phyloP scores from a whole-genome alignment of 2,113 vertebrate genomes.

The Zosterops pallidus region DNA sequence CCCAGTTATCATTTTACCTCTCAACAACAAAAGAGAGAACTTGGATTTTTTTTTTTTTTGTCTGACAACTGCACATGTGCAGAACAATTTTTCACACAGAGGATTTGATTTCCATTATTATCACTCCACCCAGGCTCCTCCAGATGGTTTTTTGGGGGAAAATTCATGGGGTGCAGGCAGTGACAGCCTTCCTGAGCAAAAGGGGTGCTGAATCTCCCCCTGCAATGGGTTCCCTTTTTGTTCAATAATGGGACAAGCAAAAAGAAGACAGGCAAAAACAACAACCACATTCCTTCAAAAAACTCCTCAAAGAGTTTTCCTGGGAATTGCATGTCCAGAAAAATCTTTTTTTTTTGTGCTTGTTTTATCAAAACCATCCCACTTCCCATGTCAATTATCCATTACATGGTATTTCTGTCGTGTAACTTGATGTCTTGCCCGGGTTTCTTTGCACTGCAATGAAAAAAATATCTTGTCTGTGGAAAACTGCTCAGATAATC shows the following conservation, averaged over 20 bases:
- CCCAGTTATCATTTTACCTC: neutral
- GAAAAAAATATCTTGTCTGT: neutral
- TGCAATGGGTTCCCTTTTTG: neutral
- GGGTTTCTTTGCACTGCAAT: neutral
- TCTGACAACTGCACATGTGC: neutral
- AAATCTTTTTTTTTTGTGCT: conserved; percentile 2
- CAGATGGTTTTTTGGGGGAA: neutral
- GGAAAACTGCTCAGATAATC: neutral
- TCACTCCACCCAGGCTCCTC: neutral
- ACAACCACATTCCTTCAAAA: neutral
- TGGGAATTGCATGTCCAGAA: neutral
- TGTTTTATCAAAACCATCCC: conserved; percentile 42
- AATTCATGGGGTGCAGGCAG: neutral
- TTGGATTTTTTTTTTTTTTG: no score
- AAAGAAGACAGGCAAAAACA: neutral
- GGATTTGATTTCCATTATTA: neutral
- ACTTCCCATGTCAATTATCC: conserved; percentile 6
- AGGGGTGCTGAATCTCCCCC: neutral
- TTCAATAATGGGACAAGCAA: neutral
- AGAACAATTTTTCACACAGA: neutral
- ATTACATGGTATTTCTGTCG: conserved; percentile 29
- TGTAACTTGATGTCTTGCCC: neutral
- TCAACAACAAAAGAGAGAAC: neutral
- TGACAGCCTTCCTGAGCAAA: neutral
- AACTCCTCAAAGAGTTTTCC: neutral